Evolutionary conservation across 2,888 invertebrate genomes (phyloP).

Genomic region (Hirtodrosophila cameraria): DNA sequence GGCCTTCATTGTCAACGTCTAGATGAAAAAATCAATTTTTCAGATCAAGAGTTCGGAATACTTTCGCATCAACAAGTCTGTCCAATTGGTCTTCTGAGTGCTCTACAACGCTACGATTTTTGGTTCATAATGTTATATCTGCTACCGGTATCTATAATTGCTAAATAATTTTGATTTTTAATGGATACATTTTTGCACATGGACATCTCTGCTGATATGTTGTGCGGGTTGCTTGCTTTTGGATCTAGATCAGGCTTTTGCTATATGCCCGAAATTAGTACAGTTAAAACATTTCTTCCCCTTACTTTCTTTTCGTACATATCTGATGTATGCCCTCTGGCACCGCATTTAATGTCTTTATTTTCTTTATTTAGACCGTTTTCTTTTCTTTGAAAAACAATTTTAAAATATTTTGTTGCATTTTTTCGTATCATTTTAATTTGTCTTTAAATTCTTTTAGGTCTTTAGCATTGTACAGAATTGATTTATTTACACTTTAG

Average conservation of each 20-base stretch:
- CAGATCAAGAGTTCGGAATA: conserved; percentile 45
- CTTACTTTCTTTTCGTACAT: conserved; percentile 1
- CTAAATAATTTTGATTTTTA: too few species aligned
- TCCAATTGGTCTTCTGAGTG: conserved; percentile 37
- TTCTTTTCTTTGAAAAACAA: too few species aligned
- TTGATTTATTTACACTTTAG: not conserved
- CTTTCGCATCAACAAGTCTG: conserved; percentile 32
- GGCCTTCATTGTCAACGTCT: conserved; percentile 8
- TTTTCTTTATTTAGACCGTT: too few species aligned
- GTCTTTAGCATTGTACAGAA: conserved; percentile 1
- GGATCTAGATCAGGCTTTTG: not conserved
- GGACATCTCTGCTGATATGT: not conserved
- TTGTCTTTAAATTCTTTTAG: conserved; percentile 10
- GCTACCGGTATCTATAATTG: too few species aligned
- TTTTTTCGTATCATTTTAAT: conserved; percentile 4
- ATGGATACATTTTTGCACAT: conserved; percentile 2
- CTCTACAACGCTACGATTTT: too few species aligned
- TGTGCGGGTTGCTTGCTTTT: not conserved
- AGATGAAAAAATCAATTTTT: conserved; percentile 53
- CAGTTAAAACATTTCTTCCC: not conserved
- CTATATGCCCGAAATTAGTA: conserved; percentile 2
- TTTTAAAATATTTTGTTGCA: too few species aligned
- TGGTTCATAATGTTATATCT: too few species aligned
- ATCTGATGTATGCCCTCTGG: conserved; percentile 2
- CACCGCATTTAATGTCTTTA: not conserved